phyloP scores from a whole-genome alignment of 2,888 invertebrate genomes.

The Lycocerus yunnanus region DNA sequence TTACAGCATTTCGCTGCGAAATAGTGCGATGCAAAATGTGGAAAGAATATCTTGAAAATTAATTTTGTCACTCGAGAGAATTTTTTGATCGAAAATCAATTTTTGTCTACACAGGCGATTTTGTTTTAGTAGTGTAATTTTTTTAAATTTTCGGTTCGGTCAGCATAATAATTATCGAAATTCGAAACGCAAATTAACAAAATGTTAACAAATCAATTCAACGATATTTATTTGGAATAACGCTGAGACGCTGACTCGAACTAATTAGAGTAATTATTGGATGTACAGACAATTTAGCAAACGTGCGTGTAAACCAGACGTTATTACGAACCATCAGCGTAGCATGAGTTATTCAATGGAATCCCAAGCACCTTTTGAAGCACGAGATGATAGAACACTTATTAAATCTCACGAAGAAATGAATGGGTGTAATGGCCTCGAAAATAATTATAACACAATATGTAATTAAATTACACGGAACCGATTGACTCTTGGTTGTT shows the following conservation, averaged over 20 bases:
- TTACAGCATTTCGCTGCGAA: not conserved
- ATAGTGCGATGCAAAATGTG: not conserved
- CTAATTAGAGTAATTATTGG: constrained; percentile 29
- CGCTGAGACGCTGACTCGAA: constrained; percentile 12
- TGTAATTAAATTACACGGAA: constrained; percentile 25
- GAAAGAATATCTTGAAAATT: not conserved
- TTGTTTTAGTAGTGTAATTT: too few species aligned
- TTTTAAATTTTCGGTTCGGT: too few species aligned
- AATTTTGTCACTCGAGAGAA: not conserved
- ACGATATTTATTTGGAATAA: constrained; percentile 21
- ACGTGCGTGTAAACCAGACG: constrained; percentile 34
- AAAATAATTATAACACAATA: constrained; percentile 19
- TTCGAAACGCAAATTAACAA: too few species aligned
- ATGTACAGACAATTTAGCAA: constrained; percentile 30
- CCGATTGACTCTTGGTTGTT: constrained; percentile 20
- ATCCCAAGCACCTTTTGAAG: constrained; percentile 18
- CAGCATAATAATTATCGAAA: too few species aligned
- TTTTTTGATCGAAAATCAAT: too few species aligned
- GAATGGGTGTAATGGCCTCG: constrained; percentile 29
- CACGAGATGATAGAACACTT: constrained; percentile 28
- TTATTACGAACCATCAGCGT: constrained; percentile 21
- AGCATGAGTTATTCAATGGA: constrained; percentile 24
- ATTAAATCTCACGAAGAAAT: constrained; percentile 15
- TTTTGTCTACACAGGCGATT: too few species aligned
- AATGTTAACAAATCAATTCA: constrained; percentile 25